Conservation (phyloP, 2,797 vertebrate species). For the Tolypeutes matacus region DNA sequence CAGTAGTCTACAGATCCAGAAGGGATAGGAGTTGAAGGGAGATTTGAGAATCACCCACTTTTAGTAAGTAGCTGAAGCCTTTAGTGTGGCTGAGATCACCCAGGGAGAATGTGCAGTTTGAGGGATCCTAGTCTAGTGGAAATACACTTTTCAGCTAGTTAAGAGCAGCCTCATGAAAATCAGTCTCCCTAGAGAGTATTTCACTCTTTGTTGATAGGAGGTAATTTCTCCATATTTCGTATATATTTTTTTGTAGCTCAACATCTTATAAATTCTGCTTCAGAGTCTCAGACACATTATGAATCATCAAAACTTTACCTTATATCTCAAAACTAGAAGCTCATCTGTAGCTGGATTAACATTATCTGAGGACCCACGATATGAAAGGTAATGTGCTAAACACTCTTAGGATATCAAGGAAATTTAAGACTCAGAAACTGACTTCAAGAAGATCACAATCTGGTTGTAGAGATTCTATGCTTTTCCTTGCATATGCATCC, state of each 20-base stretch:
- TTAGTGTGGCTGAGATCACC: neutral
- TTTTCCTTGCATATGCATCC: neutral
- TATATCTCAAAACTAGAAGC: slow-evolving; percentile 1
- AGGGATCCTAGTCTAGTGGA: neutral
- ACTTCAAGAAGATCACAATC: slow-evolving; percentile 26
- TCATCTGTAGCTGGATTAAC: neutral
- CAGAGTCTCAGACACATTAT: slow-evolving; percentile 45
- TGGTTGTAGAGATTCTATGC: neutral
- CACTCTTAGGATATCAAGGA: neutral
- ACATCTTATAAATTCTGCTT: slow-evolving; percentile 27
- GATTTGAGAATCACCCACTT: neutral
- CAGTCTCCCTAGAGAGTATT: neutral
- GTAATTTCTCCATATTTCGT: neutral
- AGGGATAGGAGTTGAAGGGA: neutral
- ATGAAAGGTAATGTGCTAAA: neutral
- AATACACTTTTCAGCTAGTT: slow-evolving; percentile 30
- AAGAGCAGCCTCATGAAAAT: neutral
- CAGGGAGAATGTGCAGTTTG: neutral
- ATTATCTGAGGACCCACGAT: neutral
- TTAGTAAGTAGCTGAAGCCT: neutral
- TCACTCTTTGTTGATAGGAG: neutral
- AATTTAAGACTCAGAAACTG: slow-evolving; percentile 13
- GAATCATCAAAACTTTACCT: slow-evolving; percentile 28
- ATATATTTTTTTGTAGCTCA: neutral
- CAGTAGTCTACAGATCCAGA: neutral